Percentiles rank a stretch among this genome's conserved stretches.
These are phyloP conservation scores for Phrynosoma platyrhinos DNA, from an alignment of 2,113 vertebrate species.

Conservation along the genomic window DNA sequence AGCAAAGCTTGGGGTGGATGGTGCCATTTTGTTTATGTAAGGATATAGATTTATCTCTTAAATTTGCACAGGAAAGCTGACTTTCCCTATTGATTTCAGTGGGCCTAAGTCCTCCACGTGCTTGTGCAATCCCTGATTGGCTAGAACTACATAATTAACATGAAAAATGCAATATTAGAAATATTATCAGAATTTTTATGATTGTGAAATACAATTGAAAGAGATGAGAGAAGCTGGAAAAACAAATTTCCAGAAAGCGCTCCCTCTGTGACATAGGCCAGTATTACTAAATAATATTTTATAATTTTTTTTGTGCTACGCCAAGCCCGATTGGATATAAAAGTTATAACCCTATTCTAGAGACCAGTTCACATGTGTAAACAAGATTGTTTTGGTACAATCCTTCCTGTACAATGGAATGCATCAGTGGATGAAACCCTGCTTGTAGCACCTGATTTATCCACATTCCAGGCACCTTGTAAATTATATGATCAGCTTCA, in stretches of 20 bases:
- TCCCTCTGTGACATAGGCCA: neutral
- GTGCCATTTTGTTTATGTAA: neutral
- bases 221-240: neutral
- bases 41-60: too few species aligned
- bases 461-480: neutral
- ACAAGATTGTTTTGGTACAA: neutral
- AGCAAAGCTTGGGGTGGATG: neutral
- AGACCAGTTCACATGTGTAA: neutral
- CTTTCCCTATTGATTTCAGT: neutral
- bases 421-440: neutral
- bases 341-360: neutral
- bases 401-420: neutral
- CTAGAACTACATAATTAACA: neutral
- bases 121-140: neutral
- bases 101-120: neutral
- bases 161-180: neutral
- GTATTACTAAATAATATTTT: neutral
- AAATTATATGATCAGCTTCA: neutral
- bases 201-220: neutral
- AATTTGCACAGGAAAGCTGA: neutral
- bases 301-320: neutral
- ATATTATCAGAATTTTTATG: neutral
- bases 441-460: neutral
- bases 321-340: neutral
- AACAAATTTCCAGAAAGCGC: neutral